A percentile compares a stretch with the other conserved stretches of the same genome.
These are phyloP conservation scores for Priapulus caudatus DNA, from an alignment of 2,888 invertebrate genomes.

Conservation along the genomic window DNA sequence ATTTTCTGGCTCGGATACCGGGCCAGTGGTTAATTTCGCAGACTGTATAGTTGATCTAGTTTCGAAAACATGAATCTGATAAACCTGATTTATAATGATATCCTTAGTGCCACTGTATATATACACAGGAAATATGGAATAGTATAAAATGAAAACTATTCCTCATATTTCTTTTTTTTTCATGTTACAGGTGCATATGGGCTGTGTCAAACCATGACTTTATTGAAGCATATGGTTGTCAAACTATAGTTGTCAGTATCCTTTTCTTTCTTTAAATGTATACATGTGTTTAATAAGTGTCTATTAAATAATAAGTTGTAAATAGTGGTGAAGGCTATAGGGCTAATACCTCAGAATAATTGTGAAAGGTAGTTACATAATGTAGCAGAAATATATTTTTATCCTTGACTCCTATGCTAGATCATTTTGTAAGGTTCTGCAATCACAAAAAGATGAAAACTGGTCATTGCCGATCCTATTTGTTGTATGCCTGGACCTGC, in stretches of 20 bases:
- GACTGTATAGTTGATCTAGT: too few species aligned
- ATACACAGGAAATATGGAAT: too few species aligned
- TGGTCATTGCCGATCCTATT: constrained; percentile 94
- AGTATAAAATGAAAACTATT: too few species aligned
- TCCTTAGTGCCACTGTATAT: neutral
- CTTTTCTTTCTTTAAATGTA: constrained; percentile 27
- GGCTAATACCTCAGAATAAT: constrained; percentile 7
- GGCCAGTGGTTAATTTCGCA: too few species aligned
- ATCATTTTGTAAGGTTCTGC: constrained; percentile 65
- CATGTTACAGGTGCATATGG: constrained; percentile 43
- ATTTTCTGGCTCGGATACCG: too few species aligned
- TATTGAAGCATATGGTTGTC: constrained; percentile 58
- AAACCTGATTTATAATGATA: neutral
- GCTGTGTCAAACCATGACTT: constrained; percentile 44
- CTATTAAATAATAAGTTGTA: too few species aligned
- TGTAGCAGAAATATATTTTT: constrained; percentile 5
- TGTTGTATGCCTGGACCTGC: constrained; percentile 70
- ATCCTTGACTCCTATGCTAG: constrained; percentile 19
- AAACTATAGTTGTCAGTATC: constrained; percentile 60
- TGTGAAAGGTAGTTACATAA: constrained; percentile 33
- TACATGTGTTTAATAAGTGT: too few species aligned
- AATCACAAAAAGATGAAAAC: constrained; percentile 81
- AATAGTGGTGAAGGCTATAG: neutral
- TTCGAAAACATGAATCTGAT: too few species aligned
- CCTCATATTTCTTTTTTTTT: too few species aligned